Base-by-base conservation (phyloP, 2,888 invertebrate species). In the Agrotis segetum region DNA sequence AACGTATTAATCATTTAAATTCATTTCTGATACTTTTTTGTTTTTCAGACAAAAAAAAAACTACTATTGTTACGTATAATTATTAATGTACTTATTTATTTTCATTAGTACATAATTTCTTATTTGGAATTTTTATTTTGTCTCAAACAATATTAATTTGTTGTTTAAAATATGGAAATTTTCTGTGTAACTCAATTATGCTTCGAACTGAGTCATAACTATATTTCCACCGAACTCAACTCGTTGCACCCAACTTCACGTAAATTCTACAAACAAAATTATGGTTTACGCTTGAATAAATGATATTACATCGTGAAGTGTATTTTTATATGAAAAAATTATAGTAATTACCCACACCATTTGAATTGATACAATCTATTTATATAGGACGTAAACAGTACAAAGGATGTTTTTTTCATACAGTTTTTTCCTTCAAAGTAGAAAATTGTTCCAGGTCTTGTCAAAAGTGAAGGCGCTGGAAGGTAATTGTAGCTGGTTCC, bases 401-500 rank as follows among this genome's bases (percentile, higher is more conserved):
- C 2, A 49, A 34, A 49, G 13, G 29, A 14, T 34, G 17, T 46
- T 16, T n/a, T 17, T 17, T 29, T 29, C 24, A 19, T 19, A 40
- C 17, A 14, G 17, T 1, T 16, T n/a, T 29, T 56, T 11, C 46
- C 16, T 74, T 47, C 52, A 29, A 52, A 67, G 58, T 66, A 56
- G 46, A 47, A 19, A 77, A 70, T 11, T 59, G 19, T 64, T 68
- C 81, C 71, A 80, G 59, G 74, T 70, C 71, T 73, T 85, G 87
- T 86, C 87, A 88, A 82, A 87, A 83, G 77, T 81, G 79, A 84
- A 75, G 78, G 82, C 71, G 62, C 74, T 67, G 74, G 81, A 66
- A 76, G 86, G 82, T 84, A 87, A 88, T 88, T 85, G 87, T 82
- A 65, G 83, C 71, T 78, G 80, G 79, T 81, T 71, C 75, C 76